Evolutionary conservation across 2,797 vertebrate genomes (phyloP).

Genomic region (Channallabes apus): DNA sequence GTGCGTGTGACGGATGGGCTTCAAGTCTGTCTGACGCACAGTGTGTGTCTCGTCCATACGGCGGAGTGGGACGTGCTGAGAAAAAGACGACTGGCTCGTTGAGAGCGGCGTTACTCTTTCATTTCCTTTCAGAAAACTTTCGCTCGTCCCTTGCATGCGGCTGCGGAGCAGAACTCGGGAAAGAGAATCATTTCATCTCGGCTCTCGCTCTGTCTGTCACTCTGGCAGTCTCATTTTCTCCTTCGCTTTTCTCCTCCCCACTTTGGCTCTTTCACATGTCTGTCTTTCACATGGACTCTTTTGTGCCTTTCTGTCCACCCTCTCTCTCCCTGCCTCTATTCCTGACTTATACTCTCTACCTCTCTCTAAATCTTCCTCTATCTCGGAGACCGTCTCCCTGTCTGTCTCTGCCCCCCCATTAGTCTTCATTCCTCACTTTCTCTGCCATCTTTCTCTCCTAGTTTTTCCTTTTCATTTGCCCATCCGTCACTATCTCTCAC

Average conservation of each 20-base stretch:
- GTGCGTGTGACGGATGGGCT: slow-evolving; percentile 47
- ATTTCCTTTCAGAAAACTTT: slow-evolving; percentile 22
- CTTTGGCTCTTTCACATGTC: background rate
- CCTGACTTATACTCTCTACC: background rate
- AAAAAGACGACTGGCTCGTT: background rate
- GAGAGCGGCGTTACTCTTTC: slow-evolving; percentile 26
- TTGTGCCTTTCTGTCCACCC: background rate
- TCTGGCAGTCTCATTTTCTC: background rate
- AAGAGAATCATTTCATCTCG: background rate
- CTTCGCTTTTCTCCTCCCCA: too few species aligned
- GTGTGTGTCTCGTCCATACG: slow-evolving; percentile 42
- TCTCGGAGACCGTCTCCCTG: background rate
- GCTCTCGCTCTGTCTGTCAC: background rate
- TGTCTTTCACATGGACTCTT: background rate
- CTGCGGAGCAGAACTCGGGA: background rate
- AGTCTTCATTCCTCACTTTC: background rate
- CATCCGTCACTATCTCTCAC: background rate
- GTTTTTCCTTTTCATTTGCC: too few species aligned
- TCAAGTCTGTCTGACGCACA: slow-evolving; percentile 37
- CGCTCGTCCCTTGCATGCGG: background rate
- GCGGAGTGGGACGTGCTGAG: slow-evolving; percentile 23
- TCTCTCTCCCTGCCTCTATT: background rate
- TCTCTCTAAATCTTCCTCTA: background rate
- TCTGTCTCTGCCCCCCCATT: background rate
- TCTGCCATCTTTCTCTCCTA: too few species aligned